Conservation (phyloP, 2,797 vertebrate species). For the Hipposideros larvatus region DNA sequence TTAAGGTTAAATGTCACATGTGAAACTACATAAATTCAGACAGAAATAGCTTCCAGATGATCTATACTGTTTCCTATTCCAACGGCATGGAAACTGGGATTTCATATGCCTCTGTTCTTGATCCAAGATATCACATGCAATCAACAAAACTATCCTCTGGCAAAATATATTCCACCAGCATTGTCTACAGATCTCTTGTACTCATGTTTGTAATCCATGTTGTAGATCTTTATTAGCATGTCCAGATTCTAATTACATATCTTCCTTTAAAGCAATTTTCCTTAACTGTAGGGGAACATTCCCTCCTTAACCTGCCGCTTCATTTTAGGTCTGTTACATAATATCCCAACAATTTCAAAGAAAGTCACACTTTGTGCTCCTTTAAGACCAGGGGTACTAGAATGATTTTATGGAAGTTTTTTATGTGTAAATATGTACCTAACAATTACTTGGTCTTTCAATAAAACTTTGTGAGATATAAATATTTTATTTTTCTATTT, state of each 20-base stretch:
- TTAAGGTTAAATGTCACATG: constrained; percentile 40
- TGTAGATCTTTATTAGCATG: neutral
- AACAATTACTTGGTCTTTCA: neutral
- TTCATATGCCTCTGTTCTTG: neutral
- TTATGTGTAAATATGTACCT: neutral
- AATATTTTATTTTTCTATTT: constrained; percentile 7
- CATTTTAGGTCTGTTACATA: constrained; percentile 27
- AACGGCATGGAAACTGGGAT: neutral
- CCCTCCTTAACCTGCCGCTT: neutral
- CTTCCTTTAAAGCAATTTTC: constrained; percentile 49
- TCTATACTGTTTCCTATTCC: neutral
- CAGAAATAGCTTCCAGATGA: constrained; percentile 47
- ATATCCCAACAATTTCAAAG: neutral
- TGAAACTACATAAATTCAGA: constrained; percentile 23
- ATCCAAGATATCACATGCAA: neutral
- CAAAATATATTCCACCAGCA: neutral
- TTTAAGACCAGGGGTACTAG: neutral
- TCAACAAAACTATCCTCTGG: constrained; percentile 1
- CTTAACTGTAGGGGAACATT: neutral
- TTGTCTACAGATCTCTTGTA: neutral
- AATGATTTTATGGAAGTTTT: neutral
- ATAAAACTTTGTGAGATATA: constrained; percentile 15
- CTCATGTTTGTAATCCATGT: neutral
- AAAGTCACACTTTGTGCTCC: neutral
- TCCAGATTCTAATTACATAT: constrained; percentile 44